These are phyloP conservation scores for Trogon melanurus DNA, from an alignment of 2,113 vertebrate genomes.

Conservation along the genomic window DNA sequence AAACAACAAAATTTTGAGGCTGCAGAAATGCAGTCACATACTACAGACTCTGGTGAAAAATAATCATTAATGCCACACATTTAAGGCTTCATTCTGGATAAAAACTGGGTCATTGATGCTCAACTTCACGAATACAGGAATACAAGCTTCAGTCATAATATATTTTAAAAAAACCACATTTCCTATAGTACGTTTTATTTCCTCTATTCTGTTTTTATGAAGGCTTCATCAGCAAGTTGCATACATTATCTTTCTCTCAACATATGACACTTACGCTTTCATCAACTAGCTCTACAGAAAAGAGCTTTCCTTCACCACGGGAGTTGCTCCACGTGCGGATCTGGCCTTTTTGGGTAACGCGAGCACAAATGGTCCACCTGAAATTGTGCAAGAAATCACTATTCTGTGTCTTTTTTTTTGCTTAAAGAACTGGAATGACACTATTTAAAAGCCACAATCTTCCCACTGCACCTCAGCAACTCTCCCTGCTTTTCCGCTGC, in stretches of 20 bases:
- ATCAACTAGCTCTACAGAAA: conserved; percentile 94
- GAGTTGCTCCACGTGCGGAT: conserved; percentile 98
- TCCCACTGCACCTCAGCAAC: background rate
- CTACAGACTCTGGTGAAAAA: conserved; percentile 49
- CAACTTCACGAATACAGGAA: conserved; percentile 46
- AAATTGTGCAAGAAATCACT: conserved; percentile 6
- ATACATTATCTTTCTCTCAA: conserved; percentile 19
- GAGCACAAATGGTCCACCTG: conserved; percentile 95
- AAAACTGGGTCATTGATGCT: background rate
- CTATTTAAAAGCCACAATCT: conserved; percentile 9
- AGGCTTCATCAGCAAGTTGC: background rate
- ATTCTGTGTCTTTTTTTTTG: background rate
- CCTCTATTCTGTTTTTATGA: conserved; percentile 36
- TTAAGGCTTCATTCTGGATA: conserved; percentile 31
- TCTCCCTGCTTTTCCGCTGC: background rate
- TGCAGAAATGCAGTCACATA: conserved; percentile 40
- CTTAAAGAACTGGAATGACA: background rate
- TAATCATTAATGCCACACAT: conserved; percentile 35
- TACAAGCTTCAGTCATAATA: conserved; percentile 2
- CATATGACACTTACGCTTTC: conserved; percentile 87
- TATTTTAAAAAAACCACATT: background rate
- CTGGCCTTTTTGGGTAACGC: conserved; percentile 92
- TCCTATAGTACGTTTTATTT: conserved; percentile 40
- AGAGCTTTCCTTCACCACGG: conserved; percentile 95
- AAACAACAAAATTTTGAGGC: conserved; percentile 52